Base-by-base conservation (phyloP, 2,797 vertebrate genomes). In the Premnoplex brunnescens region DNA sequence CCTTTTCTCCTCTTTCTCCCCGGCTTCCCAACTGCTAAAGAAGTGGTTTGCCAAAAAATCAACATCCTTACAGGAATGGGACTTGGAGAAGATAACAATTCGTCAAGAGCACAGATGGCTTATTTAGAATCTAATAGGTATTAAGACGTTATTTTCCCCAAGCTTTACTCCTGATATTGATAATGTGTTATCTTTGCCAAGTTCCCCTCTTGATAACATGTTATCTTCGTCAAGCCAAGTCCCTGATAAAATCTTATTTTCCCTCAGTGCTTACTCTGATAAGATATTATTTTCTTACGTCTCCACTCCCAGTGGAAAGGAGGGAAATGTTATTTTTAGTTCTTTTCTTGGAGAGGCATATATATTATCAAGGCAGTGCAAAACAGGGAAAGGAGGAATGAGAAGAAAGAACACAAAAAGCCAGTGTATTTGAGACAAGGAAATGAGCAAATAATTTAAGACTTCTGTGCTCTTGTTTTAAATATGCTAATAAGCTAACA, bases 121-220 rank as follows among this genome's bases (percentile, higher is more conserved):
- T 94, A 92, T 96, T 97, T 97, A 95, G 92, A 96, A 73, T 89
- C 82, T 97, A 95, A 96, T 96, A 96, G 94, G 85, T 95, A 97
- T 98, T 96, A 97, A 94, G 92, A 91, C 73, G 85, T 68, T 96
- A 86, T 97, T 97, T 97, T 94, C 95, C 93, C 90, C 89, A 93
- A 92, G 90, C 89, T 89, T 97, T 91, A 60, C 76, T 97, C 73
- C 93, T 93, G 96, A 91, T 97, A 94, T 93, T 76, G 94, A 95
- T 96, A 97, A 97, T 8, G 12, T 85, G 48, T 97, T 97, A 95
- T 97, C 97, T 97, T 97, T 97, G 96, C 95, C 95, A 97, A 95
- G 79, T 89, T 97, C 69, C 77, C 46, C 66, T 97, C 96, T 92
- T 94, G 96, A 97, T 97, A 96, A 94, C 85, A 49, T 43, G 46